These are phyloP conservation scores for Miltochrista miniata DNA, from an alignment of 2,888 invertebrate genomes.

Conservation along the genomic window DNA sequence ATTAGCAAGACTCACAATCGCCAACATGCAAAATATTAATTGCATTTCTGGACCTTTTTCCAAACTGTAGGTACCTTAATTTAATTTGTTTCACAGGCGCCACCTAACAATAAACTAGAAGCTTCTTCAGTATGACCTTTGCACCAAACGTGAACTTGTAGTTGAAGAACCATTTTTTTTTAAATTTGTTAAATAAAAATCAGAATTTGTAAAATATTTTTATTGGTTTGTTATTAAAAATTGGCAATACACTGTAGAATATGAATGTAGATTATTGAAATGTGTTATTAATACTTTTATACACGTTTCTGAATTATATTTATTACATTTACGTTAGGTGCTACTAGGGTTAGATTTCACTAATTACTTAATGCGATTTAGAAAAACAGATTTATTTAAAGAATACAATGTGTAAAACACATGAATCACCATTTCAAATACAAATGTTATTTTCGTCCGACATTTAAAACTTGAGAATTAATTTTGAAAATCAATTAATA, in stretches of 20 bases:
- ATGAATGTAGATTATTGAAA: slow-evolving; percentile 31
- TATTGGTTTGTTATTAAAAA: slow-evolving; percentile 33
- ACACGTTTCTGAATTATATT: slow-evolving; percentile 3
- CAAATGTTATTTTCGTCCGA: slow-evolving; percentile 11
- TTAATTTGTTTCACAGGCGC: background rate
- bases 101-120: no score
- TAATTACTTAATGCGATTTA: background rate
- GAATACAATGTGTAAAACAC: background rate
- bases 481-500: no score
- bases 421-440: background rate
- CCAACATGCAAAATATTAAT: no score
- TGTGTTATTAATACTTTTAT: slow-evolving; percentile 22
- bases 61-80: no score
- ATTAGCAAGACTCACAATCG: background rate
- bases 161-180: no score
- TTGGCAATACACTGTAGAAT: slow-evolving; percentile 32
- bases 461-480: slow-evolving; percentile 7
- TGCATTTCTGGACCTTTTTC: no score
- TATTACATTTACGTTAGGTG: background rate
- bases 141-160: background rate
- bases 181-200: slow-evolving; percentile 9
- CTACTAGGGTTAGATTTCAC: background rate
- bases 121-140: no score
- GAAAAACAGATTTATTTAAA: background rate
- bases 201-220: slow-evolving; percentile 26